phyloP scores from a whole-genome alignment of 2,888 invertebrate genomes.

The Macaria liturata region DNA sequence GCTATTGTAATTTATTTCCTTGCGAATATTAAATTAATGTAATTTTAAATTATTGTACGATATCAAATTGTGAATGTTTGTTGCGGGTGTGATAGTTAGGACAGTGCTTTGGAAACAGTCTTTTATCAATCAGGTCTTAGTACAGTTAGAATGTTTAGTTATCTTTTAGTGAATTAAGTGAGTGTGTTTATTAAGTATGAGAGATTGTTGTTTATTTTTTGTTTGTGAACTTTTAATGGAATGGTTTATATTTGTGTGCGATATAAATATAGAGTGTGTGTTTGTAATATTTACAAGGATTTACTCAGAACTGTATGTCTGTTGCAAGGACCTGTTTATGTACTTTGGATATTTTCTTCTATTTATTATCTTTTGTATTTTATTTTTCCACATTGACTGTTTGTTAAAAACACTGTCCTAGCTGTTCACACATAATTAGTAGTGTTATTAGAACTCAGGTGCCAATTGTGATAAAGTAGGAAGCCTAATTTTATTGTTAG shows the following conservation, averaged over 20 bases:
- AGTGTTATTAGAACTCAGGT: constrained; percentile 71
- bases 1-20: constrained; percentile 73
- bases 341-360: background rate
- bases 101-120: background rate
- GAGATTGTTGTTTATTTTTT: background rate
- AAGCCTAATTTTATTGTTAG: constrained; percentile 61
- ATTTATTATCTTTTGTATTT: constrained; percentile 4
- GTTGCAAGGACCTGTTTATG: background rate
- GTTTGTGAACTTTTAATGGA: constrained; percentile 6
- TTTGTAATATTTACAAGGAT: constrained; percentile 12
- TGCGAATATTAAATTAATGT: constrained; percentile 59
- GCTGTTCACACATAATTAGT: constrained; percentile 26
- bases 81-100: constrained; percentile 4
- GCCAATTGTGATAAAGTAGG: constrained; percentile 81
- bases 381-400: background rate
- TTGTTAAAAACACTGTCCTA: constrained; percentile 6
- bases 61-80: constrained; percentile 27
- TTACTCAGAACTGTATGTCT: constrained; percentile 48
- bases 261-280: background rate
- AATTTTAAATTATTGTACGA: constrained; percentile 56
- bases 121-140: background rate
- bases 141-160: constrained; percentile 1
- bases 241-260: constrained; percentile 7
- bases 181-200: background rate
- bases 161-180: background rate